phyloP scores from a whole-genome alignment of 2,113 vertebrate genomes.

The Siniperca knerii region DNA sequence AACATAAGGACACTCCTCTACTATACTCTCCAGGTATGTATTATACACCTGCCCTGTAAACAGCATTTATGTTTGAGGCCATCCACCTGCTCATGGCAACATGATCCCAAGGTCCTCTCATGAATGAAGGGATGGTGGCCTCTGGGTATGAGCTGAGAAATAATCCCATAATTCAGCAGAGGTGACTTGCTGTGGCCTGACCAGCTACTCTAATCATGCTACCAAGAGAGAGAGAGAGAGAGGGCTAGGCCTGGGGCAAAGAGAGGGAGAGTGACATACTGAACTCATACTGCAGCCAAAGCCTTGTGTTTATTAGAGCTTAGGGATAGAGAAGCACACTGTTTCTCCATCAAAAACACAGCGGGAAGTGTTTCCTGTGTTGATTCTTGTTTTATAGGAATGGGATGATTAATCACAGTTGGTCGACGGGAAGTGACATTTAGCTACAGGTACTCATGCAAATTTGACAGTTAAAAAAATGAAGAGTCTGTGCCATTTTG shows the following conservation, averaged over 20 bases:
- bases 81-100: constrained; percentile 42
- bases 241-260: constrained; percentile 29
- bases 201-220: background rate
- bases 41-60: background rate
- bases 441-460: constrained; percentile 36
- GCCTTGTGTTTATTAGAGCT: constrained; percentile 46
- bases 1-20: constrained; percentile 3
- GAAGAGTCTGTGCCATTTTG: background rate
- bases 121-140: constrained; percentile 48
- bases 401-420: constrained; percentile 48
- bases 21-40: background rate
- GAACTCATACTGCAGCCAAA: constrained; percentile 27
- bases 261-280: constrained; percentile 16
- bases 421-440: constrained; percentile 36
- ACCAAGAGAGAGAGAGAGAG: background rate
- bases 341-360: constrained; percentile 59
- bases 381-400: constrained; percentile 42
- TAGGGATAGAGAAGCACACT: constrained; percentile 29
- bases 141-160: constrained; percentile 8
- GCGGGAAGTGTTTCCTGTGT: constrained; percentile 52
- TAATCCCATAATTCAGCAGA: constrained; percentile 47
- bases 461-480: background rate
- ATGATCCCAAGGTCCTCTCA: constrained; percentile 33
- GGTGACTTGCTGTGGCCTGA: constrained; percentile 12
- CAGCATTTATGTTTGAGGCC: constrained; percentile 11